A percentile compares a stretch with the other conserved stretches of the same genome.
Conservation (phyloP, 2,797 vertebrate species). For the Pagetopsis macropterus region DNA sequence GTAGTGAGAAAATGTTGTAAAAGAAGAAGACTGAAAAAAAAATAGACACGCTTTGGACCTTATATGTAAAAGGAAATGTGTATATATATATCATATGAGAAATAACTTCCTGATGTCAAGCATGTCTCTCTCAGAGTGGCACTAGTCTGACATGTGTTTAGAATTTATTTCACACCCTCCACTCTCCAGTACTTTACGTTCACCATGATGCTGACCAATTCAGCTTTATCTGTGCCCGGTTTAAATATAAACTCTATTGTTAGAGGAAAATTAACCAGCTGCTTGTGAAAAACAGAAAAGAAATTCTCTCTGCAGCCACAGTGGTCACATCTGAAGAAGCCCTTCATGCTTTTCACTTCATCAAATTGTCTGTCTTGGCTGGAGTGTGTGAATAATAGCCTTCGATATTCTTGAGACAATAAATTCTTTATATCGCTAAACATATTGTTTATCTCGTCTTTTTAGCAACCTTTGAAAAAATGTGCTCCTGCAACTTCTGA, state of each 20-base stretch:
- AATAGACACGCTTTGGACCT: no score
- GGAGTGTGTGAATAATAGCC: conserved; percentile 54
- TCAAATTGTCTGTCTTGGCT: conserved; percentile 59
- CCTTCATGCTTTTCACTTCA: conserved; percentile 31
- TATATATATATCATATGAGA: neutral
- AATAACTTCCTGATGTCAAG: neutral
- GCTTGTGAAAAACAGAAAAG: conserved; percentile 29
- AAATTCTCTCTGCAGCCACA: conserved; percentile 49
- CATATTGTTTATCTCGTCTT: conserved; percentile 44
- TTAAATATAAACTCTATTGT: conserved; percentile 56
- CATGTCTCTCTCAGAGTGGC: neutral
- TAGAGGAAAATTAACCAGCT: conserved; percentile 48
- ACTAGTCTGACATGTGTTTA: neutral
- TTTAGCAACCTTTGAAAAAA: conserved; percentile 24
- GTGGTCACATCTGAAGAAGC: conserved; percentile 51
- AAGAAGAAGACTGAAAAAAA: no score
- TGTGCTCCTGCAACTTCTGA: conserved; percentile 18
- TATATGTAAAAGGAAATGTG: no score
- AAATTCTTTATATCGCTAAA: conserved; percentile 45
- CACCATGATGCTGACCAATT: conserved; percentile 19
- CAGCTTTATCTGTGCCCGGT: conserved; percentile 23
- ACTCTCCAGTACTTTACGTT: conserved; percentile 1
- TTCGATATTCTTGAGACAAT: conserved; percentile 46
- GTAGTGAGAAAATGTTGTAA: no score
- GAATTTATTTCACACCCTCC: conserved; percentile 5